These are phyloP conservation scores for Drosophila histrio DNA, from an alignment of 2,888 invertebrate genomes.

Conservation along the genomic window DNA sequence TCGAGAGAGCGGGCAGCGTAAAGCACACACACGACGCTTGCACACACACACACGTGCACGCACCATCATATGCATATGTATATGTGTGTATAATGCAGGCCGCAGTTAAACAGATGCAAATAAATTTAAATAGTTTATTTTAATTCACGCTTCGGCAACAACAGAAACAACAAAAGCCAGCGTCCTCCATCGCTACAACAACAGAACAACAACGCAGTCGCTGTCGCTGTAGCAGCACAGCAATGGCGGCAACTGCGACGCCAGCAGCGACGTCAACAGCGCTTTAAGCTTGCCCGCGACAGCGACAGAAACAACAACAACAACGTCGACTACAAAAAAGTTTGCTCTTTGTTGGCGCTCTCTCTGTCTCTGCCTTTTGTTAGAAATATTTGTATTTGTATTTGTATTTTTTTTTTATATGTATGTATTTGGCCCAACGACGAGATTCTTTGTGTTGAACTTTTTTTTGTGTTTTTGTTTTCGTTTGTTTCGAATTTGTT, in stretches of 20 bases:
- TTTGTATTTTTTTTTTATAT: conserved; percentile 22
- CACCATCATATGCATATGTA: conserved; percentile 22
- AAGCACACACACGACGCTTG: conserved; percentile 23
- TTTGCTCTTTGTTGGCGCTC: conserved; percentile 61
- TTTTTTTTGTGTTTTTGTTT: conserved; percentile 40
- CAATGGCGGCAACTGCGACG: conserved; percentile 57
- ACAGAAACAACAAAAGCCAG: conserved; percentile 66
- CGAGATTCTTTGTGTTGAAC: conserved; percentile 59
- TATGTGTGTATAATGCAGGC: conserved; percentile 69
- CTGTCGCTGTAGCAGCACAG: conserved; percentile 12
- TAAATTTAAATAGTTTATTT: conserved; percentile 82
- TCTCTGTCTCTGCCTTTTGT: conserved; percentile 47
- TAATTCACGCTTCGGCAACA: conserved; percentile 79
- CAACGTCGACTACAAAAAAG: conserved; percentile 31
- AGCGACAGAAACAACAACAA: conserved; percentile 16
- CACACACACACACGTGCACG: conserved; percentile 15
- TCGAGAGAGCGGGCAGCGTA: conserved; percentile 22
- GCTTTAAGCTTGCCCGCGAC: conserved; percentile 58
- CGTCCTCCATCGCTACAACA: conserved; percentile 49
- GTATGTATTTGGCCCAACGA: conserved; percentile 42
- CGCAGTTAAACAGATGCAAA: conserved; percentile 79
- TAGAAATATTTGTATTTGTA: conserved; percentile 49
- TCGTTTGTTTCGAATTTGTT: conserved; percentile 68
- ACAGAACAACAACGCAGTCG: conserved; percentile 22
- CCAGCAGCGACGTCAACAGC: conserved; percentile 48